A percentile compares a stretch with the other conserved stretches of the same genome.
phyloP scores from a whole-genome alignment of 2,113 vertebrate genomes.

The Oxygymnocypris stewartii region DNA sequence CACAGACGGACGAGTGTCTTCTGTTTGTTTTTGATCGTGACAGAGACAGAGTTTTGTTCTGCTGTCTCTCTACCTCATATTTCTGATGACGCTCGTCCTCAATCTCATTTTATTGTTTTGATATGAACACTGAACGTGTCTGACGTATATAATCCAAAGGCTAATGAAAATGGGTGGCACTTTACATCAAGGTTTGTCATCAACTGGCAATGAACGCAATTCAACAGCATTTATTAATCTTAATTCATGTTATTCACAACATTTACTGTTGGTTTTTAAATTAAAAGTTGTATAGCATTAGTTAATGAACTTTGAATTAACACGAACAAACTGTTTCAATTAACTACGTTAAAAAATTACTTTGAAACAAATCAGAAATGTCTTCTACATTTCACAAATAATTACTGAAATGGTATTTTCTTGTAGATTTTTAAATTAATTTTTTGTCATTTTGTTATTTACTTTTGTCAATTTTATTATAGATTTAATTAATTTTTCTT shows the following conservation, averaged over 20 bases:
- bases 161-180: not conserved
- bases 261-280: not conserved
- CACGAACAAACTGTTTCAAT: not conserved
- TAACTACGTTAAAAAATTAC: no score
- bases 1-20: slow-evolving; percentile 75
- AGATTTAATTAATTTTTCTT: not conserved
- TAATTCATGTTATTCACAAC: not conserved
- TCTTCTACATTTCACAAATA: not conserved
- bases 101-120: not conserved
- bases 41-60: slow-evolving; percentile 74
- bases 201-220: not conserved
- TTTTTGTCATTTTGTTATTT: not conserved
- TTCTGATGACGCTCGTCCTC: not conserved
- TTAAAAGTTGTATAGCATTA: not conserved
- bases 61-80: slow-evolving; percentile 89
- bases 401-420: not conserved
- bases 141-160: not conserved
- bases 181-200: not conserved
- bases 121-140: slow-evolving; percentile 40
- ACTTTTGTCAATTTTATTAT: not conserved
- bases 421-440: not conserved
- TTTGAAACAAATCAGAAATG: not conserved
- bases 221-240: not conserved
- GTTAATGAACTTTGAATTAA: not conserved
- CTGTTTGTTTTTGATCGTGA: slow-evolving; percentile 80